These are phyloP conservation scores for Petrolisthes cinctipes DNA, from an alignment of 2,888 invertebrate genomes.

Conservation along the genomic window DNA sequence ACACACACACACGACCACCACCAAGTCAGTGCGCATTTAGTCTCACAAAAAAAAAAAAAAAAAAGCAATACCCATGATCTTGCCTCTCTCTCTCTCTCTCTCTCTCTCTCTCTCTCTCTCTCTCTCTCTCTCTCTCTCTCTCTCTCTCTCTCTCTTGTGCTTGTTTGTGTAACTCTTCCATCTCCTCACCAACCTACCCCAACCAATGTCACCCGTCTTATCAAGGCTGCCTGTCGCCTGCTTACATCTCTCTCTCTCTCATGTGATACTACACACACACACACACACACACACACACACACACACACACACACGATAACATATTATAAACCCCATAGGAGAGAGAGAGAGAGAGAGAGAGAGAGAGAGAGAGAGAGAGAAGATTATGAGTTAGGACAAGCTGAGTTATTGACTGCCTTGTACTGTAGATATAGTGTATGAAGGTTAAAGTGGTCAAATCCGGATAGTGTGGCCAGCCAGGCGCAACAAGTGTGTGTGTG, in stretches of 20 bases:
- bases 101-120: conserved; percentile 14
- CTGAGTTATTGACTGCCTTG: not conserved
- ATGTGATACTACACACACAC: not conserved
- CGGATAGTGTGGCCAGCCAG: not conserved
- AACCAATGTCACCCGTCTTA: not conserved
- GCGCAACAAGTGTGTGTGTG: not conserved
- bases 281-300: not conserved
- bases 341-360: conserved; percentile 12
- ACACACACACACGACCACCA: not conserved
- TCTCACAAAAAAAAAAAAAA: not conserved
- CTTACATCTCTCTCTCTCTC: not conserved
- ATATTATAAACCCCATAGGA: not conserved
- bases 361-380: not conserved
- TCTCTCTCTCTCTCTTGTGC: conserved; percentile 18
- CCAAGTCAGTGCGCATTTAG: not conserved
- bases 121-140: conserved; percentile 20
- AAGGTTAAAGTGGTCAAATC: not conserved
- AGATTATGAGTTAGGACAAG: not conserved
- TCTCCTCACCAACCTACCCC: not conserved
- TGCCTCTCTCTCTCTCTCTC: conserved; percentile 15
- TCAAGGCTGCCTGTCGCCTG: not conserved
- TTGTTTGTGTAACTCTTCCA: not conserved
- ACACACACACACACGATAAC: not conserved
- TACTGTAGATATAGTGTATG: not conserved
- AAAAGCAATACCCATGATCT: too few relatives aligned